These are phyloP conservation scores for Danaus melanippus DNA, from an alignment of 1,140 invertebrate species.

Conservation along the genomic window DNA sequence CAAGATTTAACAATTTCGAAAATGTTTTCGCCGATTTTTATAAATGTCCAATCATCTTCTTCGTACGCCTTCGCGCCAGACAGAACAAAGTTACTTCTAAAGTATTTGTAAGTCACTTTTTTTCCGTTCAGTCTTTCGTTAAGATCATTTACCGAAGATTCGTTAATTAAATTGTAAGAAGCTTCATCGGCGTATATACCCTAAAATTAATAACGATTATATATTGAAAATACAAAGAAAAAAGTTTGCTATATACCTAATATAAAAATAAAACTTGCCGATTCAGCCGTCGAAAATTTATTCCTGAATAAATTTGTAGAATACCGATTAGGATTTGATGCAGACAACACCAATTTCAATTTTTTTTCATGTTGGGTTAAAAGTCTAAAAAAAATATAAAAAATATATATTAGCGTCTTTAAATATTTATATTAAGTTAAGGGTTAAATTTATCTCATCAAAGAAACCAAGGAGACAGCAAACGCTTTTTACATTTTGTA, in stretches of 20 bases:
- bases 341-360: conserved; percentile 46
- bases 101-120: conserved; percentile 70
- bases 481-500: no score
- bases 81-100: conserved; percentile 80
- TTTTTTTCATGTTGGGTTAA: conserved; percentile 41
- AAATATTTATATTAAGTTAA: no score
- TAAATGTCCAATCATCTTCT: conserved; percentile 80
- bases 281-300: no score
- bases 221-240: no score
- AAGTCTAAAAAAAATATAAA: conserved; percentile 1
- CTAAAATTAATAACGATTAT: conserved; percentile 31
- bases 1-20: conserved; percentile 78
- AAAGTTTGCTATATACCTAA: no score
- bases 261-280: no score
- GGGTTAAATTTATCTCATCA: no score
- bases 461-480: no score
- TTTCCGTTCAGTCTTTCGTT: conserved; percentile 66
- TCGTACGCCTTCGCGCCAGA: conserved; percentile 75
- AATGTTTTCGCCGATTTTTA: conserved; percentile 78
- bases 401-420: background rate
- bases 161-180: conserved; percentile 75
- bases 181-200: conserved; percentile 75
- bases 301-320: no score
- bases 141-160: conserved; percentile 76
- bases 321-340: background rate